Conservation (phyloP, 2,797 vertebrate genomes). For the Lithobates sylvaticus region DNA sequence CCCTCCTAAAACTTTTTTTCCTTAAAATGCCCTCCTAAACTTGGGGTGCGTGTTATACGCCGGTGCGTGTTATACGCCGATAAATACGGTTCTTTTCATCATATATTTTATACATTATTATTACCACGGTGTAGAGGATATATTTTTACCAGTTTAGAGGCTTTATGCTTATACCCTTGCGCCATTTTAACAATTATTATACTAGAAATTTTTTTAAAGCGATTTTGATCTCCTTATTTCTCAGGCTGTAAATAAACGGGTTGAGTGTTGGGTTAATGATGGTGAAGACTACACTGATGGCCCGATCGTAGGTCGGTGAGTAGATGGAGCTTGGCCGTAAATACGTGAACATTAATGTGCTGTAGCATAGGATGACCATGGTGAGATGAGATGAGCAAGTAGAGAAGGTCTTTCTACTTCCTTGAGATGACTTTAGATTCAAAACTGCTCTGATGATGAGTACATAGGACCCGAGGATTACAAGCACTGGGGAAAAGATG, state of each 20-base stretch:
- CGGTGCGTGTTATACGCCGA: too few species aligned
- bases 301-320: constrained; percentile 20
- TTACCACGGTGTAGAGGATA: too few species aligned
- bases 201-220: not conserved
- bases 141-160: too few species aligned
- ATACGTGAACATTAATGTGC: constrained; percentile 44
- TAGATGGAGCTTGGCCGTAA: constrained; percentile 38
- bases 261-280: constrained; percentile 49
- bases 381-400: constrained; percentile 47
- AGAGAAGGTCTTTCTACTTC: constrained; percentile 30
- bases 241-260: constrained; percentile 52
- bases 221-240: constrained; percentile 42
- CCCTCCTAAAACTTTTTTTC: too few species aligned
- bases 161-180: too few species aligned
- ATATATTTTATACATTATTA: too few species aligned
- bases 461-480: constrained; percentile 40
- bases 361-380: constrained; percentile 41
- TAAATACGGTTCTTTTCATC: too few species aligned
- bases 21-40: too few species aligned
- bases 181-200: too few species aligned
- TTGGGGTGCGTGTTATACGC: too few species aligned
- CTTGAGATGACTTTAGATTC: not conserved
- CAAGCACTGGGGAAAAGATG: constrained; percentile 36
- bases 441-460: constrained; percentile 30
- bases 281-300: constrained; percentile 43